Conservation (phyloP, 1,140 invertebrate genomes). For the Orussus abietinus region DNA sequence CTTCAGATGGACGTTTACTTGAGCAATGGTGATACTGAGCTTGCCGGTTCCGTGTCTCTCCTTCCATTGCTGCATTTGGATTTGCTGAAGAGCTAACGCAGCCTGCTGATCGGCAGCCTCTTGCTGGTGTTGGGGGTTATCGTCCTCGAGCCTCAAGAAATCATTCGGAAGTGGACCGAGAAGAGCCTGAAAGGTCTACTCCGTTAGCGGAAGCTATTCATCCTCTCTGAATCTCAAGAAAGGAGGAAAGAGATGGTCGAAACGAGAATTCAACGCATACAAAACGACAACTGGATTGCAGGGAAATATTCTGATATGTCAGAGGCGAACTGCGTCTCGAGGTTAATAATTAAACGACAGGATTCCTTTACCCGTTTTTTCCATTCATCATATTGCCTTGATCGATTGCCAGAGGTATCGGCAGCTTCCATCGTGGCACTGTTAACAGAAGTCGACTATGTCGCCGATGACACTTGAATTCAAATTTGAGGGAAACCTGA, state of each 20-base stretch:
- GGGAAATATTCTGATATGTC: conserved; percentile 3
- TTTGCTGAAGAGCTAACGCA: conserved; percentile 74
- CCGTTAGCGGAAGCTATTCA: no score
- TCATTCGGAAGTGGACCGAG: conserved; percentile 76
- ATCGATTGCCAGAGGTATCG: conserved; percentile 26
- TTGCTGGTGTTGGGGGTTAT: conserved; percentile 60
- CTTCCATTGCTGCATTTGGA: conserved; percentile 50
- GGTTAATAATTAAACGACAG: background rate
- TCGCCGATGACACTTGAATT: no score
- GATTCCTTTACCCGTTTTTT: conserved; percentile 43
- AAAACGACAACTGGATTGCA: conserved; percentile 9
- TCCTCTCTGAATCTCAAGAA: no score
- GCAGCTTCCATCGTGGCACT: no score
- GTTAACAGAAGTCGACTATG: no score
- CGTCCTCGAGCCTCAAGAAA: conserved; percentile 68
- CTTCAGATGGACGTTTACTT: conserved; percentile 52
- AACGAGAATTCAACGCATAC: no score
- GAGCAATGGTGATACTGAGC: conserved; percentile 76
- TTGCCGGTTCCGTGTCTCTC: conserved; percentile 65
- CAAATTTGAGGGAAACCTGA: no score
- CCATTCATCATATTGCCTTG: conserved; percentile 44
- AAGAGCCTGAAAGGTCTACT: conserved; percentile 62
- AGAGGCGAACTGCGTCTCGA: background rate
- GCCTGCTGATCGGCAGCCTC: conserved; percentile 75
- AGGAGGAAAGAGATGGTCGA: no score